Conservation (phyloP, 2,797 vertebrate genomes). For the Selene dorsalis region DNA sequence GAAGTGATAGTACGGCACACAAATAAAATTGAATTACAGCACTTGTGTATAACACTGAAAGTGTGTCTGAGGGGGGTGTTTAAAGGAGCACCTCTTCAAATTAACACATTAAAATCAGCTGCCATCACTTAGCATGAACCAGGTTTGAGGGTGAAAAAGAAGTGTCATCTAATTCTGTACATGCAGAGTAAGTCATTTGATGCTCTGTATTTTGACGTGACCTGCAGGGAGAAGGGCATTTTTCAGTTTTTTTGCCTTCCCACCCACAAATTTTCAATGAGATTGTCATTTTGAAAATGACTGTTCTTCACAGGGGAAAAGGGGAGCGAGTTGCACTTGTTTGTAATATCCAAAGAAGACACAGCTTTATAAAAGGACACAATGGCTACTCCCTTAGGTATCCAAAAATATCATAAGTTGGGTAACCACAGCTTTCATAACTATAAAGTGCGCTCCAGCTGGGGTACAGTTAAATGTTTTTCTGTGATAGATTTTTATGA, state of each 20-base stretch:
- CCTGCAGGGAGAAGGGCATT: slow-evolving; percentile 8
- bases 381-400: slow-evolving; percentile 11
- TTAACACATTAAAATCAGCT: slow-evolving; percentile 38
- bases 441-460: not conserved
- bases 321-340: not conserved
- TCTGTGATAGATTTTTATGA: slow-evolving; percentile 31
- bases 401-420: slow-evolving; percentile 27
- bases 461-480: not conserved
- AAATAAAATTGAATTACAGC: slow-evolving; percentile 1
- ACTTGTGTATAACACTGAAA: slow-evolving; percentile 15
- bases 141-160: slow-evolving; percentile 21
- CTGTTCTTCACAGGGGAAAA: slow-evolving; percentile 25
- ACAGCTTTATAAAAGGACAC: slow-evolving; percentile 5
- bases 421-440: slow-evolving; percentile 17
- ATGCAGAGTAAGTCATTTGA: slow-evolving; percentile 24
- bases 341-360: slow-evolving; percentile 22
- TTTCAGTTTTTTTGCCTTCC: slow-evolving; percentile 21
- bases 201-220: slow-evolving; percentile 15
- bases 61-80: slow-evolving; percentile 12
- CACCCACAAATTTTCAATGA: slow-evolving; percentile 10
- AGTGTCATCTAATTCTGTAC: slow-evolving; percentile 11
- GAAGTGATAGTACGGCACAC: slow-evolving; percentile 1
- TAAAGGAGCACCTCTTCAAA: slow-evolving; percentile 28
- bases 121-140: slow-evolving; percentile 31
- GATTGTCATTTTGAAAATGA: slow-evolving; percentile 39